Conservation (phyloP, 2,113 vertebrate species). For the Ranitomeya imitator region DNA sequence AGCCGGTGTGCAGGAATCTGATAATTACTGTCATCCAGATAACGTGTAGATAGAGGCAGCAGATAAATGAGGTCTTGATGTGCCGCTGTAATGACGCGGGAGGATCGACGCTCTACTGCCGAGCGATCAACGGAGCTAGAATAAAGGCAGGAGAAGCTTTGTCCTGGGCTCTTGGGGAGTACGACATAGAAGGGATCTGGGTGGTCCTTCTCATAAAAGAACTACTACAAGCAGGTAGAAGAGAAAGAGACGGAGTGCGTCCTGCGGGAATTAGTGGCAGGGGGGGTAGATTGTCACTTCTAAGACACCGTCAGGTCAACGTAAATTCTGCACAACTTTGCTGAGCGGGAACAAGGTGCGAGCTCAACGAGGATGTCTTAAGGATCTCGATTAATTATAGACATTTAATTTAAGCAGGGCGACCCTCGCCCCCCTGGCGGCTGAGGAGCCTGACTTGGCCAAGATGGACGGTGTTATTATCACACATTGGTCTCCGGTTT, state of each 20-base stretch:
- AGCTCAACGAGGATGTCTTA: not conserved
- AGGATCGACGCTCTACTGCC: not conserved
- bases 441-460: not conserved
- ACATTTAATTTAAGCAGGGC: not conserved
- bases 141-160: conserved; percentile 35
- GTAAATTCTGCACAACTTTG: not conserved
- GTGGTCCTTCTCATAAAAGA: conserved; percentile 31
- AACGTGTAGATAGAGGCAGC: not conserved
- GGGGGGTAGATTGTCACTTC: conserved; percentile 3
- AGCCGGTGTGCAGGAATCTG: not conserved
- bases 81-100: not conserved
- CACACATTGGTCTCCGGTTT: not conserved
- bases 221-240: not conserved
- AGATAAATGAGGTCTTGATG: not conserved
- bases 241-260: conserved; percentile 22
- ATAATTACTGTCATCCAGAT: conserved; percentile 15
- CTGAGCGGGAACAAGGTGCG: not conserved
- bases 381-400: conserved; percentile 2
- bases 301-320: not conserved
- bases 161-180: conserved; percentile 18
- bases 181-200: not conserved
- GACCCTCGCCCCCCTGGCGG: no score
- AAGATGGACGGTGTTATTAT: not conserved
- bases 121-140: conserved; percentile 2
- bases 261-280: conserved; percentile 1